A percentile compares a stretch with the other conserved stretches of the same genome.
These are phyloP conservation scores for Adrianichthys oophorus DNA, from an alignment of 2,797 vertebrate genomes.

Conservation along the genomic window DNA sequence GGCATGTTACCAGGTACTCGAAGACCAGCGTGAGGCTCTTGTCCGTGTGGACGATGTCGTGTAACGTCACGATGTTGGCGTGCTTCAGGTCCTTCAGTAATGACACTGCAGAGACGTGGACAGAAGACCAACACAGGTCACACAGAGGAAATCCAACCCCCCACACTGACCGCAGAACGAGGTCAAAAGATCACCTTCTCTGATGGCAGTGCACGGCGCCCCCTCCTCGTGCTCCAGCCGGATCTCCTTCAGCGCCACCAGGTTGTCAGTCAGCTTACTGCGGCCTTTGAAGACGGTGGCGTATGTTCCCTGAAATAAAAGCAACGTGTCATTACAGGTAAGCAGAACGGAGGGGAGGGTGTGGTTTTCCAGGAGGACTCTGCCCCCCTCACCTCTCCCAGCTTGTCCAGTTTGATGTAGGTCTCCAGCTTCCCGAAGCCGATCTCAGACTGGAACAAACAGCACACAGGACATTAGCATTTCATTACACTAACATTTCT, in stretches of 20 bases:
- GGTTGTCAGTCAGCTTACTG: slow-evolving; percentile 96
- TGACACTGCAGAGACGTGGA: slow-evolving; percentile 82
- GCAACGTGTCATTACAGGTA: not conserved
- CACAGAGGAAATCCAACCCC: too few species aligned
- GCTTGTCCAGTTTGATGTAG: slow-evolving; percentile 98
- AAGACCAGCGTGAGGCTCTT: slow-evolving; percentile 98
- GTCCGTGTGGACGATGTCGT: slow-evolving; percentile 98
- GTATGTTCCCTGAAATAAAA: slow-evolving; percentile 88
- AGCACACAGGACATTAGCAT: slow-evolving; percentile 16
- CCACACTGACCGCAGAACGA: not conserved
- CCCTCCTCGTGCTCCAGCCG: slow-evolving; percentile 96
- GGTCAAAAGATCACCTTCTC: slow-evolving; percentile 84
- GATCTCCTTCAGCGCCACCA: slow-evolving; percentile 98
- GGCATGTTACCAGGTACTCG: slow-evolving; percentile 90
- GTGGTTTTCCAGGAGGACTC: not conserved
- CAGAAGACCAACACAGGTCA: not conserved
- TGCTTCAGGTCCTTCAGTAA: slow-evolving; percentile 98
- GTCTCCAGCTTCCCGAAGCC: slow-evolving; percentile 99
- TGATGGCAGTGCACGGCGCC: slow-evolving; percentile 96
- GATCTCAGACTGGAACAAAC: slow-evolving; percentile 89
- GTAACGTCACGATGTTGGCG: slow-evolving; percentile 97
- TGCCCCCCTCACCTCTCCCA: slow-evolving; percentile 87
- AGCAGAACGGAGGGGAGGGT: not conserved
- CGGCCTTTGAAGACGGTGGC: slow-evolving; percentile 98
- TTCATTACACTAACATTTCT: not conserved